Evolutionary conservation across 2,113 vertebrate species (phyloP).

Genomic region (Microcebus ravelobensis): DNA sequence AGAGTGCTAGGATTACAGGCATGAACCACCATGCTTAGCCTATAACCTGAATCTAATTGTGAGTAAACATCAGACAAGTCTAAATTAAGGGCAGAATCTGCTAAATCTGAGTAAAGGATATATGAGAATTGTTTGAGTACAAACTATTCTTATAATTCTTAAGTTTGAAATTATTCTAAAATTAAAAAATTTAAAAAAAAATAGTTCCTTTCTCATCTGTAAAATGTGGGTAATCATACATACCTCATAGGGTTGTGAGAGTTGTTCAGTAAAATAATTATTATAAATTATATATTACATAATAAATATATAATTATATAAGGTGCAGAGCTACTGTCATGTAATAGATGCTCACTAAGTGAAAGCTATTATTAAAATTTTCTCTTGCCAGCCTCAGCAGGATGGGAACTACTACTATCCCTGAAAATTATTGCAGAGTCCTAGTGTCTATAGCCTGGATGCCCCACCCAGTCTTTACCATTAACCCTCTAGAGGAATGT

Average conservation of each 20-base stretch:
- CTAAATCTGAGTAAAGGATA: not conserved
- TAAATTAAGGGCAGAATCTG: not conserved
- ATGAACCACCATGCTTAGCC: too few species aligned
- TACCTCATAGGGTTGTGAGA: conserved; percentile 3
- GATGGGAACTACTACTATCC: not conserved
- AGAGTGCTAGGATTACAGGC: too few species aligned
- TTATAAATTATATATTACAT: not conserved
- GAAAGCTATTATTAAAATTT: not conserved
- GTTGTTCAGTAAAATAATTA: conserved; percentile 32
- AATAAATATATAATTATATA: conserved; percentile 9
- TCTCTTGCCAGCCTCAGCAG: not conserved
- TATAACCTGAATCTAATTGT: not conserved
- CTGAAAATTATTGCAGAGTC: not conserved
- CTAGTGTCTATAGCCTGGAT: not conserved
- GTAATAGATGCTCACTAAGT: conserved; percentile 20
- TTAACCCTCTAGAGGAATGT: not conserved
- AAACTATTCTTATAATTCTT: conserved; percentile 23
- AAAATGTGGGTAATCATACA: not conserved
- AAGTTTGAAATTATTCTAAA: conserved; percentile 52
- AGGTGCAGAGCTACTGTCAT: not conserved
- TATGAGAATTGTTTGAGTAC: not conserved
- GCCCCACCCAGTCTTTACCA: not conserved
- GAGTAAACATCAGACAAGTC: not conserved
- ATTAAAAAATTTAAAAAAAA: not conserved
- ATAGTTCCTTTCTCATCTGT: not conserved